These are phyloP conservation scores for Sorex fumeus DNA, from an alignment of 2,113 vertebrate genomes.

Conservation along the genomic window DNA sequence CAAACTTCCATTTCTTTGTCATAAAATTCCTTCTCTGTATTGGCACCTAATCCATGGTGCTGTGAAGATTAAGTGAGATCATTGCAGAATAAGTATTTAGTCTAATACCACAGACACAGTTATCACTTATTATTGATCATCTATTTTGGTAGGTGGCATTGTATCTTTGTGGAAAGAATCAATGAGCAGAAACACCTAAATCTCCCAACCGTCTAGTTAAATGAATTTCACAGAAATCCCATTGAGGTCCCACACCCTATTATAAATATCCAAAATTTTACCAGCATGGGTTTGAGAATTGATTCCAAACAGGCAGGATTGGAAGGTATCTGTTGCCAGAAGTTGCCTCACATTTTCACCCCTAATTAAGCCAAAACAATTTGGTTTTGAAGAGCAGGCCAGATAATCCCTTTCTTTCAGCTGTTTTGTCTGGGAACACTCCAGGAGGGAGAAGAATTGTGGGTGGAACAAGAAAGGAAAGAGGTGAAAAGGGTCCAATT, in stretches of 20 bases:
- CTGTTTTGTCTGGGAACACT: background rate
- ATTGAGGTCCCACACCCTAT: background rate
- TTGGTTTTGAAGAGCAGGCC: slow-evolving; percentile 74
- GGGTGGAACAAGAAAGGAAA: background rate
- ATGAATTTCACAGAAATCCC: background rate
- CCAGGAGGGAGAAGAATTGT: background rate
- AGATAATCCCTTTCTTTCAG: slow-evolving; percentile 58
- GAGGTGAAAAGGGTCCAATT: slow-evolving; percentile 60
- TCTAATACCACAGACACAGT: background rate
- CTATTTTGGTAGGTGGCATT: background rate
- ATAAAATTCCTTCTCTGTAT: slow-evolving; percentile 45
- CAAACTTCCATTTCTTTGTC: slow-evolving; percentile 9
- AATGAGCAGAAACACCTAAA: background rate
- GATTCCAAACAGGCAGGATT: slow-evolving; percentile 23
- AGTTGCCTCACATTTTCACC: slow-evolving; percentile 54
- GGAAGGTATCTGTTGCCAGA: slow-evolving; percentile 31
- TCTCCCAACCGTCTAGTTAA: slow-evolving; percentile 9
- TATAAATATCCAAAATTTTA: slow-evolving; percentile 29
- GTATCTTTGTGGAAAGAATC: slow-evolving; percentile 29
- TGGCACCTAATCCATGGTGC: slow-evolving; percentile 1
- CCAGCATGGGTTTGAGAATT: background rate
- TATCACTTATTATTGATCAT: background rate
- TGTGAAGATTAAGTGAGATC: slow-evolving; percentile 1
- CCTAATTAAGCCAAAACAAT: slow-evolving; percentile 62
- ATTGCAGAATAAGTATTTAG: background rate